These are phyloP conservation scores for Sciurus vulgaris DNA, from an alignment of 2,797 vertebrate species.

Conservation along the genomic window DNA sequence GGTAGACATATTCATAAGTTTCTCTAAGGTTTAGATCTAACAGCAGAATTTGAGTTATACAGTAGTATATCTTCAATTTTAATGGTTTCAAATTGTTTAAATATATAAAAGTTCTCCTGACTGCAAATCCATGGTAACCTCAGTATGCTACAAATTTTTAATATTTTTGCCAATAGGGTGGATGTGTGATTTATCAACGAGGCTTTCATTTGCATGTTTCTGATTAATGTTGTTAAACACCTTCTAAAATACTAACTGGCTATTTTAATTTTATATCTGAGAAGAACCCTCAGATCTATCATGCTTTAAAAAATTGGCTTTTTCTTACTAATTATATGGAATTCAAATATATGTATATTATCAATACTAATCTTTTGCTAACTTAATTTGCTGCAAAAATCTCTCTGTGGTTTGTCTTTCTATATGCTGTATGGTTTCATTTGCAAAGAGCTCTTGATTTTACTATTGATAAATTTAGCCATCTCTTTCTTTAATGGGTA, in stretches of 20 bases:
- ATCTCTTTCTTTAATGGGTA: slow-evolving; percentile 27
- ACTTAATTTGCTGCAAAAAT: neutral
- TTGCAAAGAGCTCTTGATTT: too few species aligned
- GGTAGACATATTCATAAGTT: neutral
- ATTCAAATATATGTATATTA: neutral
- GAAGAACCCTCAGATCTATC: neutral
- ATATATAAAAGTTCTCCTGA: neutral
- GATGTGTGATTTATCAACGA: neutral
- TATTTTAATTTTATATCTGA: slow-evolving; percentile 7
- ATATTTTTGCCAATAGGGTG: neutral
- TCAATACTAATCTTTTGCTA: neutral
- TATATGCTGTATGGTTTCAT: neutral
- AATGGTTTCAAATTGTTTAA: neutral
- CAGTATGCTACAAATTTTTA: neutral
- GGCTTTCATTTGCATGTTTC: neutral
- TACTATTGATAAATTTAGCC: neutral
- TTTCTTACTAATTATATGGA: slow-evolving; percentile 26
- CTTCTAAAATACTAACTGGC: neutral
- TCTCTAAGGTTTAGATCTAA: slow-evolving; percentile 10
- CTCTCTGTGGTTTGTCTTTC: slow-evolving; percentile 33
- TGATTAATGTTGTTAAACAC: too few species aligned
- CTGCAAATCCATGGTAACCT: neutral
- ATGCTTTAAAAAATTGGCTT: neutral
- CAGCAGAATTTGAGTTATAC: neutral
- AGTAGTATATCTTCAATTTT: neutral